phyloP scores from a whole-genome alignment of 2,113 vertebrate genomes.

The Recurvirostra avosetta region DNA sequence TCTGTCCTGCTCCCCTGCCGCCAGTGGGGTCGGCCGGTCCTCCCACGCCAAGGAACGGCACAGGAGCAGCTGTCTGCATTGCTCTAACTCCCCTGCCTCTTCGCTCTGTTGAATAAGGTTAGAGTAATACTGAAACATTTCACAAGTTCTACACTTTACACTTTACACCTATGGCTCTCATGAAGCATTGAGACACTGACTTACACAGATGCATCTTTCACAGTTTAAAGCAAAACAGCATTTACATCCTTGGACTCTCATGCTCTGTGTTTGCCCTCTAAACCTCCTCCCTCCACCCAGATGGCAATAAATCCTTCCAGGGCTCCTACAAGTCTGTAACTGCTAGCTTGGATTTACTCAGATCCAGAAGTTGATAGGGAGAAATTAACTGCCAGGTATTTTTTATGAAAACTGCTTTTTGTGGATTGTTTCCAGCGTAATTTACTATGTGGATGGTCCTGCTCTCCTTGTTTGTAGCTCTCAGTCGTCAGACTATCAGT shows the following conservation, averaged over 20 bases:
- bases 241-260: not conserved
- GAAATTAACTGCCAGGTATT: not conserved
- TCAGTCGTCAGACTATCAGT: not conserved
- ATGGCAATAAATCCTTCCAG: not conserved
- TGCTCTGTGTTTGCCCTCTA: not conserved
- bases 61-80: rapidly evolving
- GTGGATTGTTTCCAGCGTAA: not conserved
- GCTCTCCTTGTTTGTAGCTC: not conserved
- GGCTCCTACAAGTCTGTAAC: not conserved
- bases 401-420: not conserved
- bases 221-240: not conserved
- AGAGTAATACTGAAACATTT: not conserved
- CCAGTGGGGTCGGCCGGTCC: not conserved
- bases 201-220: not conserved
- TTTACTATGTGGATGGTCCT: not conserved
- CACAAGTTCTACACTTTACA: not conserved
- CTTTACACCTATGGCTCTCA: not conserved
- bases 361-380: not conserved
- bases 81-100: not conserved
- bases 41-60: not conserved
- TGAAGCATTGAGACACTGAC: not conserved
- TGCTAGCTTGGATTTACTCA: not conserved
- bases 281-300: not conserved
- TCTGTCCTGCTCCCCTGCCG: not conserved
- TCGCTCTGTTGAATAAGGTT: not conserved